Evolutionary conservation across 2,888 invertebrate genomes (phyloP), one percentile per base, ranked within the genome.

Genomic region (Cylloceria caligata): DNA sequence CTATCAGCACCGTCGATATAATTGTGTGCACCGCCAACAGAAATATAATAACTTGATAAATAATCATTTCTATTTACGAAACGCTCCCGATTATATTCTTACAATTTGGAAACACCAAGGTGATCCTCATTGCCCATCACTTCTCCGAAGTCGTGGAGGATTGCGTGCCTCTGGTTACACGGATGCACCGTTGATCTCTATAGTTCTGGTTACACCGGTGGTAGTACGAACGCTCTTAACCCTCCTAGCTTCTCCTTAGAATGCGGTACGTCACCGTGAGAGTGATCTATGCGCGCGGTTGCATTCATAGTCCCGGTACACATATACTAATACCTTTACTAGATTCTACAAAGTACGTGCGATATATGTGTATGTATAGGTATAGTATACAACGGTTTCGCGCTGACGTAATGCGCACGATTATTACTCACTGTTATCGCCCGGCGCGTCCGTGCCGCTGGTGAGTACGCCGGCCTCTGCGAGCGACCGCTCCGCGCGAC

Each of bases 341-440:
- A 79, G 87, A 86, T 83, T 80, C 85, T 85, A 83, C 84, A n/a
- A 19, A 60, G 47, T 65, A 74, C 42, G 16, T 4, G 30, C 39
- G 64, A 67, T 55, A 39, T 47, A 39, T 24, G 52, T 49, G 24
- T 21, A 47, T 19, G 7, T 36, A 73, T 62, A 42, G 62, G 24
- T 69, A 62, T 52, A 39, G n/a, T 60, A 21, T 62, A 42, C 57
- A 75, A 76, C 72, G 76, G 39, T 67, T 69, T 69, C 83, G 82
- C 84, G 88, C 84, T 91, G 89, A 90, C 89, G 90, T 89, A 91
- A 91, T 88, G 85, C 86, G 83, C 86, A 84, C 89, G 88, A 90
- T 91, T 90, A 91, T 89, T 90, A 88, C 87, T 87, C 87, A 82
- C 87, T 84, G 88, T 90, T 90, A 90, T 90, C 89, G 86, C 81